Conservation (phyloP, 37 sponge, comb jelly and placozoan genomes). For the Agelas oroides region DNA sequence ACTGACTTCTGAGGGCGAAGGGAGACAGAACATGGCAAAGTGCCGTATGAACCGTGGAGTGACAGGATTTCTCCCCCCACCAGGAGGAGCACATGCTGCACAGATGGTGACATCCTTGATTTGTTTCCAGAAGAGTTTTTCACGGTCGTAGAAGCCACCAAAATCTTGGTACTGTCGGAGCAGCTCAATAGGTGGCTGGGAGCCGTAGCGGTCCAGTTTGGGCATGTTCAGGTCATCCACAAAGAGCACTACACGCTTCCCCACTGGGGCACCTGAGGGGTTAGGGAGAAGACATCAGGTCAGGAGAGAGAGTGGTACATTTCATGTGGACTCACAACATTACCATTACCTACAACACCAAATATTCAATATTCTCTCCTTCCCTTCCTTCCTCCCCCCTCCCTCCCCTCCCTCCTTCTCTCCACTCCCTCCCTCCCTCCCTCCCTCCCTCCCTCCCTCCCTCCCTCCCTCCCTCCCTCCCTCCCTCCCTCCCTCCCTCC, state of each 20-base stretch:
- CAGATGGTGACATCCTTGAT: constrained; percentile 94
- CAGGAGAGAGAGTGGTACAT: too few species aligned
- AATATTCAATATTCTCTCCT: too few species aligned
- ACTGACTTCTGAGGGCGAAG: constrained; percentile 86
- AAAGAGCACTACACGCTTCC: constrained; percentile 91
- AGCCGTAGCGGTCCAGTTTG: constrained; percentile 98
- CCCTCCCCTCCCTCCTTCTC: too few species aligned
- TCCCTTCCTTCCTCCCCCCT: too few species aligned
- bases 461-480: too few species aligned
- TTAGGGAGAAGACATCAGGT: too few species aligned
- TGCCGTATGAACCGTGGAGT: constrained; percentile 96
- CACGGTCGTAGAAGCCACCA: constrained; percentile 97
- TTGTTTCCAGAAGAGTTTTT: constrained; percentile 98
- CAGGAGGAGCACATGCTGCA: constrained; percentile 99
- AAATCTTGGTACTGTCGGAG: constrained; percentile 97
- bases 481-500: too few species aligned
- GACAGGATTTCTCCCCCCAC: constrained; percentile 98
- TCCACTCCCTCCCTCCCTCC: too few species aligned
- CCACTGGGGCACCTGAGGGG: constrained; percentile 92
- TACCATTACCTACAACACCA: too few species aligned
- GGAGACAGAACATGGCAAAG: constrained; percentile 96
- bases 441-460: too few species aligned
- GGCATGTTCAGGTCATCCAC: constrained; percentile 99
- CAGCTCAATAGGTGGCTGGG: constrained; percentile 99
- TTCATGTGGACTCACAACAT: too few species aligned